Evolutionary conservation across 2,797 vertebrate genomes (phyloP).

Genomic region (Sitta carolinensis): DNA sequence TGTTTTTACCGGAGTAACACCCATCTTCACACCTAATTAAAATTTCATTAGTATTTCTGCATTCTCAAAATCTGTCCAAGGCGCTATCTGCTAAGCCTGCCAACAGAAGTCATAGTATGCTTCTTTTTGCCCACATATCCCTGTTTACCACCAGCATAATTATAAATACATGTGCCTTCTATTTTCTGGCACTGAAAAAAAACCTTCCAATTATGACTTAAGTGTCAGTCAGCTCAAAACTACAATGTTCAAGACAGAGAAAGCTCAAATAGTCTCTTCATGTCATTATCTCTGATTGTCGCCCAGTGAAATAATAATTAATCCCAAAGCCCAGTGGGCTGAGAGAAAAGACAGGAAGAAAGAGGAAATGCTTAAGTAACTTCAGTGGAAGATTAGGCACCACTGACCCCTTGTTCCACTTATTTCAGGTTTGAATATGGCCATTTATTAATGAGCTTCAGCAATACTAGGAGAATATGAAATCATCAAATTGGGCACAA

Average conservation of each 20-base stretch:
- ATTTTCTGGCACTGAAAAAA: background rate
- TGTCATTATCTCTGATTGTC: background rate
- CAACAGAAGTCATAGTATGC: background rate
- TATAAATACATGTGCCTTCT: background rate
- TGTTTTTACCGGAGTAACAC: background rate
- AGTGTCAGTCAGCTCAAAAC: background rate
- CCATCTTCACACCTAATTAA: conserved; percentile 26
- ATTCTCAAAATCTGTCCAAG: background rate
- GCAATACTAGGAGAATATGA: background rate
- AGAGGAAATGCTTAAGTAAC: background rate
- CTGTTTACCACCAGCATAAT: background rate
- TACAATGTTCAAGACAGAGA: background rate
- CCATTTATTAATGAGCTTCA: background rate
- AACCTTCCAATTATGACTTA: background rate
- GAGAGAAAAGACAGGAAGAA: background rate
- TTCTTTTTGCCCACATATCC: background rate
- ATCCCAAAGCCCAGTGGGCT: background rate
- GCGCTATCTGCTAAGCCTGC: background rate
- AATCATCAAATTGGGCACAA: background rate
- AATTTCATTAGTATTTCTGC: background rate
- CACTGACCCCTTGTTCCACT: background rate
- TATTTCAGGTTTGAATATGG: background rate
- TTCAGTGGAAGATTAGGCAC: background rate
- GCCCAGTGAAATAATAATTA: background rate
- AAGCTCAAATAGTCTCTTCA: background rate